Evolutionary conservation across 1,140 invertebrate genomes (phyloP).

Genomic region (Diplogasteroides magnus): DNA sequence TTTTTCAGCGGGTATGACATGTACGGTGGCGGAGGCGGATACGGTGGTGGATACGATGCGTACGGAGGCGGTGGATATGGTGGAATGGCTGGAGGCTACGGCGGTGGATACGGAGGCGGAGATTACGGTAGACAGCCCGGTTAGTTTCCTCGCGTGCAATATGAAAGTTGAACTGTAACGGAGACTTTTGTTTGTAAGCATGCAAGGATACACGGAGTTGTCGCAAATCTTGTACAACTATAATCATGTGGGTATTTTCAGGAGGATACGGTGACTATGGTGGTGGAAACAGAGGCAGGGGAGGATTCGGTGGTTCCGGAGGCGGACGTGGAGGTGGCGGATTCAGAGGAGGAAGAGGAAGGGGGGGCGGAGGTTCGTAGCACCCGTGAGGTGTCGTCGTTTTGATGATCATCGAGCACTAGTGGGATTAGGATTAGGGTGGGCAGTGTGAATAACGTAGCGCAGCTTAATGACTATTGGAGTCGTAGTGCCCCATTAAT

Average conservation of each 20-base stretch:
- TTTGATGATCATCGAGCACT: slow-evolving; percentile 19
- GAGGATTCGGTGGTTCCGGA: slow-evolving; percentile 27
- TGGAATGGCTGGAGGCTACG: slow-evolving; percentile 8
- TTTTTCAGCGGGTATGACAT: neutral
- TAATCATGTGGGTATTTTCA: slow-evolving; percentile 14
- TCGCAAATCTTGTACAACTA: slow-evolving; percentile 21
- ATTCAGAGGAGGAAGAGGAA: slow-evolving; percentile 18
- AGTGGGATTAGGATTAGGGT: neutral
- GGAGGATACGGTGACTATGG: slow-evolving; percentile 16
- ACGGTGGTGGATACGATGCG: slow-evolving; percentile 9
- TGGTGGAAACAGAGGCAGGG: too few relatives aligned
- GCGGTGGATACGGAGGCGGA: slow-evolving; percentile 11
- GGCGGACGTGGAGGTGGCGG: slow-evolving; percentile 21
- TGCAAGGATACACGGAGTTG: neutral
- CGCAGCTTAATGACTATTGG: slow-evolving; percentile 21
- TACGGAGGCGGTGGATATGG: neutral
- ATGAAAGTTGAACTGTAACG: neutral
- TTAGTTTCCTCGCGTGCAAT: slow-evolving; percentile 4
- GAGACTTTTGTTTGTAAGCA: neutral
- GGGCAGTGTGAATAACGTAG: slow-evolving; percentile 15
- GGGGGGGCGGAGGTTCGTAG: slow-evolving; percentile 17
- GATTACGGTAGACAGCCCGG: slow-evolving; percentile 8
- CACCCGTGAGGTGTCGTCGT: slow-evolving; percentile 13
- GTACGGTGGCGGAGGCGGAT: neutral
- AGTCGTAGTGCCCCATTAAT: too few relatives aligned